Percentiles rank a stretch among this genome's conserved stretches.
Evolutionary conservation across 2,797 vertebrate species (phyloP).

Genomic region (Sebastes matsubarae): DNA sequence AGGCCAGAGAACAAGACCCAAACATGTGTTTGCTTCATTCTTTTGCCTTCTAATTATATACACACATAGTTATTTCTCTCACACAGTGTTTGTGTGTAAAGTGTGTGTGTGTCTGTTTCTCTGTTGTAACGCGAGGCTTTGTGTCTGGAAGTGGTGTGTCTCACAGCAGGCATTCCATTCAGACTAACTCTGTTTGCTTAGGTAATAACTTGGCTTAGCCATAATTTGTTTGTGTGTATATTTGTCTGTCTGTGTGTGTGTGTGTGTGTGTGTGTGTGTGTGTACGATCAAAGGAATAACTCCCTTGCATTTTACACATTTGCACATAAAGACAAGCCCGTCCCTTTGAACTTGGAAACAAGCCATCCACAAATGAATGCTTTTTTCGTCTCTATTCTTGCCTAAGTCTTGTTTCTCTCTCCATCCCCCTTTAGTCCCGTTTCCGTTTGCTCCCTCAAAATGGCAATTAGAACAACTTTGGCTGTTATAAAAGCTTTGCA

Average conservation of each 20-base stretch:
- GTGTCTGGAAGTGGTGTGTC: conserved; percentile 68
- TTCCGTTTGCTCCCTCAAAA: conserved; percentile 1
- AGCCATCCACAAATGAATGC: conserved; percentile 23
- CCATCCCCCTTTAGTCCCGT: not conserved
- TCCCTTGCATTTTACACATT: conserved; percentile 44
- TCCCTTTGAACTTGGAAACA: conserved; percentile 50
- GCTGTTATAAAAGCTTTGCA: conserved; percentile 5
- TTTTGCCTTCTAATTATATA: conserved; percentile 78
- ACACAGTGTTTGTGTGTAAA: conserved; percentile 36
- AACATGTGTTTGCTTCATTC: conserved; percentile 79
- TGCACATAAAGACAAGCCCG: conserved; percentile 32
- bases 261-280: not conserved
- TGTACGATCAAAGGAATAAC: conserved; percentile 45
- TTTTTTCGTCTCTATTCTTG: conserved; percentile 29
- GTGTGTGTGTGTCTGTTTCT: conserved; percentile 16
- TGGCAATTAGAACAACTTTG: conserved; percentile 12
- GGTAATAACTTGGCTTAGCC: conserved; percentile 73
- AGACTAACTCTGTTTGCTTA: conserved; percentile 66
- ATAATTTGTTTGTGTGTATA: conserved; percentile 70
- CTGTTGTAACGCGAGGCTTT: conserved; percentile 51
- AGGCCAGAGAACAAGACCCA: conserved; percentile 67
- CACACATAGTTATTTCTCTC: conserved; percentile 74
- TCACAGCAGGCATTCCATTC: conserved; percentile 72
- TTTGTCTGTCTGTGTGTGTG: conserved; percentile 27
- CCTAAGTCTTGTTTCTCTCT: not conserved